phyloP scores from a whole-genome alignment of 1,140 invertebrate species.

The Cylas formicarius region DNA sequence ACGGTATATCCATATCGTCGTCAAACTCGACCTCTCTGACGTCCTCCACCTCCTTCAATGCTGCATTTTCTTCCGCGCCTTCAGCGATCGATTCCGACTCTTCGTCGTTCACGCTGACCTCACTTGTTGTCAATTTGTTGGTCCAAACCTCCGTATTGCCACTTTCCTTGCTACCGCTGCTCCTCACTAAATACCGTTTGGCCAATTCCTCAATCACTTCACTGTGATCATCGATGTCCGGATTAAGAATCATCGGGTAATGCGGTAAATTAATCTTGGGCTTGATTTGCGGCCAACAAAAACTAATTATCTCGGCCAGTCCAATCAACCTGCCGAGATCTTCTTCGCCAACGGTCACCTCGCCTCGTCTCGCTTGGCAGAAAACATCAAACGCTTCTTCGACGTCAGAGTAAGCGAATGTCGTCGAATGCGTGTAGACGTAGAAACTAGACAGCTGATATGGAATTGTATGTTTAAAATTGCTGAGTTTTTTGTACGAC shows the following conservation, averaged over 20 bases:
- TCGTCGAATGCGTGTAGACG: constrained; percentile 16
- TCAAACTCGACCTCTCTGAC: constrained; percentile 10
- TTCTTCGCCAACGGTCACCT: constrained; percentile 6
- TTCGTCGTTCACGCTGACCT: no score
- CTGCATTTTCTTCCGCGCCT: not conserved
- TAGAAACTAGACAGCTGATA: constrained; percentile 24
- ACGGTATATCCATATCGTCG: constrained; percentile 9
- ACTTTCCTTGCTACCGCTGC: constrained; percentile 20
- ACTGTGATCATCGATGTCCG: constrained; percentile 47
- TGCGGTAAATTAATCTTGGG: constrained; percentile 53
- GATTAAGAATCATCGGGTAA: constrained; percentile 54
- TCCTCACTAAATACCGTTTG: constrained; percentile 40
- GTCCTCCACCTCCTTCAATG: not conserved
- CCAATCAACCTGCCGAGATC: constrained; percentile 24
- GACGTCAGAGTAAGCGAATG: constrained; percentile 11
- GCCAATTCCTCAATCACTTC: constrained; percentile 44
- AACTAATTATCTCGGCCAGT: constrained; percentile 19
- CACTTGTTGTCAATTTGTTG: no score
- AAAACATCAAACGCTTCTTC: constrained; percentile 19
- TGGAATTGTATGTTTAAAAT: constrained; percentile 17
- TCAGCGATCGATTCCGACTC: constrained; percentile 4
- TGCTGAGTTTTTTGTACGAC: constrained; percentile 42
- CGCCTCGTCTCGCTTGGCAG: not conserved
- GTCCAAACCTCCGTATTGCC: no score
- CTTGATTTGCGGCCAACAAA: constrained; percentile 38